Percentiles rank a stretch among this genome's conserved stretches.
Conservation (phyloP, 2,113 vertebrate species). For the Tor tambroides region DNA sequence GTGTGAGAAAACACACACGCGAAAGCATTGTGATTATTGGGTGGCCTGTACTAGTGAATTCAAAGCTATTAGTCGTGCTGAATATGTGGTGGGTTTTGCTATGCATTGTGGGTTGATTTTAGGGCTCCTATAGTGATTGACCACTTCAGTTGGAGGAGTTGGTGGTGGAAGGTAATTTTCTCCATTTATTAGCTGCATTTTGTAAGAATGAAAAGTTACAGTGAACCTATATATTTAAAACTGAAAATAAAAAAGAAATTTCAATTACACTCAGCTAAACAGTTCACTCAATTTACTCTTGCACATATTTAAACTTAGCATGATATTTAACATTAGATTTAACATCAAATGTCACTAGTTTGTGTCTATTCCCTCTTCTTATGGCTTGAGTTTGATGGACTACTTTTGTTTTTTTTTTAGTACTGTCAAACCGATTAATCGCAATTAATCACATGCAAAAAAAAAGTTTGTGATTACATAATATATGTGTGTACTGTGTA, state of each 20-base stretch:
- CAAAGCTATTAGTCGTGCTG: not conserved
- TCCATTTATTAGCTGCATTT: not conserved
- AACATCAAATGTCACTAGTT: not conserved
- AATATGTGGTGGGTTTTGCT: not conserved
- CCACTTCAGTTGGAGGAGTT: not conserved
- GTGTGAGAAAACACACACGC: conserved; percentile 62
- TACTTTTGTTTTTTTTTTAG: no score
- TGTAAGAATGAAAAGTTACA: not conserved
- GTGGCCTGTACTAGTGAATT: not conserved
- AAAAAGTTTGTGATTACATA: no score
- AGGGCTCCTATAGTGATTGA: not conserved
- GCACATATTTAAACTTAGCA: not conserved
- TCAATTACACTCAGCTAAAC: not conserved
- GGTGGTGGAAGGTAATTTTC: conserved; percentile 31
- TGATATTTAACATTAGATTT: not conserved
- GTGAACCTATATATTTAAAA: no score
- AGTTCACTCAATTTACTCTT: not conserved
- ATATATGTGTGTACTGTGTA: no score
- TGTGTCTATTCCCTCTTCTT: not conserved
- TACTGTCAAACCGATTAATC: no score
- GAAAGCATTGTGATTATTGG: conserved; percentile 39
- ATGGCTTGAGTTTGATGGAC: not conserved
- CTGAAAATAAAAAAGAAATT: not conserved
- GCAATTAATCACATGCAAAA: no score
- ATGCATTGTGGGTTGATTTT: not conserved